Conservation (phyloP, 2,113 vertebrate species). For the Jacana jacana region DNA sequence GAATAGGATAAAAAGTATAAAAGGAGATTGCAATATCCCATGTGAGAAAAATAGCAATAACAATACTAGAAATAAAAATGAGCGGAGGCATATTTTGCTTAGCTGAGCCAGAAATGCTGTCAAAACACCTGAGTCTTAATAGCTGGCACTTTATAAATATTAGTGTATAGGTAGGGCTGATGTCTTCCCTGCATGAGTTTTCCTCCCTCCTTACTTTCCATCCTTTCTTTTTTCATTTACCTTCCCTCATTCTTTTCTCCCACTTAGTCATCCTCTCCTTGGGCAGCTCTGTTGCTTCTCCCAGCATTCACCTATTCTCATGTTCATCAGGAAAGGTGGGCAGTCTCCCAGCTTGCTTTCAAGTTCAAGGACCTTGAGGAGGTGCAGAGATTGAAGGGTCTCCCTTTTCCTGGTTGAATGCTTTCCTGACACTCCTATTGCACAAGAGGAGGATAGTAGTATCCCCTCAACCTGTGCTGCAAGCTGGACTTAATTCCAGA, state of each 20-base stretch:
- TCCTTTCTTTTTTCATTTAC: background rate
- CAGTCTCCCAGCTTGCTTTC: background rate
- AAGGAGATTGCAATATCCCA: background rate
- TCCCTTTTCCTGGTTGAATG: background rate
- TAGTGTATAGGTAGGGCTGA: background rate
- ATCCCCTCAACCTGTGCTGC: too few relatives aligned
- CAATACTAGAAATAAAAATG: background rate
- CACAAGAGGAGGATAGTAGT: background rate
- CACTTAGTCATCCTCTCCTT: background rate
- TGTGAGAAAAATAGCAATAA: background rate
- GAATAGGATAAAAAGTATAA: background rate
- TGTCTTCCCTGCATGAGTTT: background rate
- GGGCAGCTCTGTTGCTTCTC: background rate
- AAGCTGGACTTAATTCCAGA: too few relatives aligned
- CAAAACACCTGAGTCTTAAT: background rate
- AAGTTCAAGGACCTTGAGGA: background rate
- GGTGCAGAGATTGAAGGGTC: background rate
- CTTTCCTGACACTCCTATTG: background rate
- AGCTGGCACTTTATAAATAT: background rate
- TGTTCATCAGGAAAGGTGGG: background rate
- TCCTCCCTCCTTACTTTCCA: background rate
- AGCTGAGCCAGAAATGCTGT: background rate
- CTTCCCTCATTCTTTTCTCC: background rate
- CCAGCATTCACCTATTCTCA: background rate
- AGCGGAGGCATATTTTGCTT: background rate